Evolutionary conservation across 2,888 invertebrate genomes (phyloP).

Genomic region (Phania funesta): DNA sequence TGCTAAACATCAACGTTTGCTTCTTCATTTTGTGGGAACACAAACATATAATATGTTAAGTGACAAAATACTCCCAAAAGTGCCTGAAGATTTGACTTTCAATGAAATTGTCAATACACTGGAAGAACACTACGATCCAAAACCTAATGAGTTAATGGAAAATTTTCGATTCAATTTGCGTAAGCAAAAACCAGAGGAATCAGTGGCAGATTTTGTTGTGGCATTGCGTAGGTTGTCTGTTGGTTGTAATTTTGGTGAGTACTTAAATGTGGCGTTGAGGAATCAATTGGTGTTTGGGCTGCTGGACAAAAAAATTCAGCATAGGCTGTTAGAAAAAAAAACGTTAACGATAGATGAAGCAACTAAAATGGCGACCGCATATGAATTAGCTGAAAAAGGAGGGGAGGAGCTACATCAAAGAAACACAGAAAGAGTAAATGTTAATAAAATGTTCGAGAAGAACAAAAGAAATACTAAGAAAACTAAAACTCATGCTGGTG

Average conservation of each 20-base stretch:
- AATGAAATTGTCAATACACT: neutral
- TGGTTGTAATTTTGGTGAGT: constrained; percentile 39
- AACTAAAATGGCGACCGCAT: constrained; percentile 34
- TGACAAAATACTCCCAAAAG: constrained; percentile 25
- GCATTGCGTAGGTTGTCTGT: constrained; percentile 30
- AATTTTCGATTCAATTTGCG: constrained; percentile 35
- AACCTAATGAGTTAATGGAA: constrained; percentile 31
- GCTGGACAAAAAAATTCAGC: constrained; percentile 51
- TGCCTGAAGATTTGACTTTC: constrained; percentile 12
- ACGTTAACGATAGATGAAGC: constrained; percentile 51
- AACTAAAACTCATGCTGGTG: neutral
- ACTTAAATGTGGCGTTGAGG: constrained; percentile 48
- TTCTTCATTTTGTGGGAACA: constrained; percentile 40
- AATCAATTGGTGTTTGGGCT: constrained; percentile 60
- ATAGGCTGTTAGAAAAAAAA: constrained; percentile 50
- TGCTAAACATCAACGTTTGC: constrained; percentile 4
- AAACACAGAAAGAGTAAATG: neutral
- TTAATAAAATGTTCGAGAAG: constrained; percentile 30
- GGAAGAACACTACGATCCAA: constrained; percentile 37
- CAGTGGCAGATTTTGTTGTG: constrained; percentile 3
- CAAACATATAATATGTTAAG: constrained; percentile 33
- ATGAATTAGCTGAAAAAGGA: constrained; percentile 59
- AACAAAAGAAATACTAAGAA: constrained; percentile 6
- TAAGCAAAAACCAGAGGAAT: constrained; percentile 12
- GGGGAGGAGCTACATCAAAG: constrained; percentile 55